Evolutionary conservation across 2,113 vertebrate genomes (phyloP).

Genomic region (Plecturocebus donacophilus): DNA sequence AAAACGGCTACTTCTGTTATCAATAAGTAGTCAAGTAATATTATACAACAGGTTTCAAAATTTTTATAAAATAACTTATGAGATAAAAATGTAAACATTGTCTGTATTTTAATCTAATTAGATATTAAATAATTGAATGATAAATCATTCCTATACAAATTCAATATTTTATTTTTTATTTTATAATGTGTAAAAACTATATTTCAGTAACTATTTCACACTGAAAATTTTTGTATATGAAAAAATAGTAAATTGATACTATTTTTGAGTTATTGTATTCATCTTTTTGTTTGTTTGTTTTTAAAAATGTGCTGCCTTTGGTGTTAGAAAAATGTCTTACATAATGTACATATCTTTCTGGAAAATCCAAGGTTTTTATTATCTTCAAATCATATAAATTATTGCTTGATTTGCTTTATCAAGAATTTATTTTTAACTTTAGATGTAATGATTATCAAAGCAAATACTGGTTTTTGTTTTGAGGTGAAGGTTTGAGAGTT

Average conservation of each 20-base stretch:
- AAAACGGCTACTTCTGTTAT: background rate
- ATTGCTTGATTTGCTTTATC: background rate
- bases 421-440: conserved; percentile 19
- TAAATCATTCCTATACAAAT: background rate
- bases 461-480: background rate
- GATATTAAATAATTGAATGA: background rate
- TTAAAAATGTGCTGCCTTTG: background rate
- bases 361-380: background rate
- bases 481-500: background rate
- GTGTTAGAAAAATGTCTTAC: background rate
- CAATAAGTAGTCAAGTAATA: background rate
- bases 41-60: background rate
- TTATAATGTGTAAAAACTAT: background rate
- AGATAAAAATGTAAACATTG: background rate
- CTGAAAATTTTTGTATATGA: background rate
- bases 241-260: background rate
- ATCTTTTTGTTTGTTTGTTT: background rate
- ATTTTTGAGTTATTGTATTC: background rate
- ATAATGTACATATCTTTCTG: background rate
- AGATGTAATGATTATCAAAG: background rate
- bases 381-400: background rate
- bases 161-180: background rate
- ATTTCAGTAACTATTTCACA: background rate
- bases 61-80: background rate
- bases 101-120: background rate